phyloP scores from a whole-genome alignment of 2,888 invertebrate species.

The Sisyra nigra region DNA sequence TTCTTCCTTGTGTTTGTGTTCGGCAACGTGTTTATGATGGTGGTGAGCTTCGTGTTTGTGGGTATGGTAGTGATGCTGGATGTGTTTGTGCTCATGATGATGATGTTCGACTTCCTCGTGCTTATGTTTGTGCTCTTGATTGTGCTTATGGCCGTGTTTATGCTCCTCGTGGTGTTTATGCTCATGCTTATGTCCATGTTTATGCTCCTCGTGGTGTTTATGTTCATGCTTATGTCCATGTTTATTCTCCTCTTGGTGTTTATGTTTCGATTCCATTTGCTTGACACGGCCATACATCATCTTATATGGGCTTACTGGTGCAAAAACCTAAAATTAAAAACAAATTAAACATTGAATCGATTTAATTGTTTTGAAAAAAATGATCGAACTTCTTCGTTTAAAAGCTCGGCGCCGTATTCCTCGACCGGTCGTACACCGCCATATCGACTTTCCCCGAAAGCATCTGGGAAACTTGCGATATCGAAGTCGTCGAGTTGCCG shows the following conservation, averaged over 20 bases:
- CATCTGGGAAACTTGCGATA: too few species aligned
- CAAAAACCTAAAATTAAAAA: neutral
- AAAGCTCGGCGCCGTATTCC: neutral
- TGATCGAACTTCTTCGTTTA: neutral
- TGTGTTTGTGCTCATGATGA: conserved; percentile 1
- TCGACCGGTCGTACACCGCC: neutral
- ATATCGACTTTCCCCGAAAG: too few species aligned
- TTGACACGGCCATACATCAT: too few species aligned
- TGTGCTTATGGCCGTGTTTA: neutral
- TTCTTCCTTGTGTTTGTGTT: neutral
- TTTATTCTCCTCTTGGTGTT: conserved; percentile 1
- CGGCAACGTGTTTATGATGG: neutral
- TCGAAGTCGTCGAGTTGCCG: too few species aligned
- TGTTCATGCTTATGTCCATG: conserved; percentile 4
- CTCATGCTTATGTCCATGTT: neutral
- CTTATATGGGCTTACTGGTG: neutral
- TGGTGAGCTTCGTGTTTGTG: conserved; percentile 1
- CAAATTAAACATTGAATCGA: neutral
- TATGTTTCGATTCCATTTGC: neutral
- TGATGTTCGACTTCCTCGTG: neutral
- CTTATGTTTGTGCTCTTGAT: conserved; percentile 2
- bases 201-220: conserved; percentile 1
- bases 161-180: neutral
- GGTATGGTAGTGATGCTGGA: neutral
- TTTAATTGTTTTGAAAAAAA: neutral